These are phyloP conservation scores for Drosophila orena DNA, from an alignment of 1,140 invertebrate genomes.

Conservation along the genomic window DNA sequence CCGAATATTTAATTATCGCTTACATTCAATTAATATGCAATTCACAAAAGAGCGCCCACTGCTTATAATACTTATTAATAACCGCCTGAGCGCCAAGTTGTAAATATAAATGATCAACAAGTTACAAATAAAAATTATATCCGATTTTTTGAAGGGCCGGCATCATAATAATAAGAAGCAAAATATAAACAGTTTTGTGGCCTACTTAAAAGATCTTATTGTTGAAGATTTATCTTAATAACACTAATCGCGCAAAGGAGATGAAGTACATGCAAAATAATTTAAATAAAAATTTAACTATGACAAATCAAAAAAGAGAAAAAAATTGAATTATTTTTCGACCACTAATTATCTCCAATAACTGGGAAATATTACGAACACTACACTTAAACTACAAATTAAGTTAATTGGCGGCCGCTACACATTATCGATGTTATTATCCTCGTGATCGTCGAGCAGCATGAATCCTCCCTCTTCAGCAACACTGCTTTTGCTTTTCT, in stretches of 20 bases:
- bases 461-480: constrained; percentile 57
- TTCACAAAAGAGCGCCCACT: constrained; percentile 62
- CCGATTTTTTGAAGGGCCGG: constrained; percentile 63
- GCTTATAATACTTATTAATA: constrained; percentile 39
- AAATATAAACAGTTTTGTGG: constrained; percentile 50
- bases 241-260: constrained; percentile 73
- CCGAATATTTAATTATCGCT: constrained; percentile 70
- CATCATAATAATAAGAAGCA: constrained; percentile 44
- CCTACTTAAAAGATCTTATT: constrained; percentile 76
- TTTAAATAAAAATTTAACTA: constrained; percentile 79
- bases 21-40: constrained; percentile 78
- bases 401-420: constrained; percentile 12
- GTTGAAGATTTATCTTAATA: constrained; percentile 80
- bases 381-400: constrained; percentile 23
- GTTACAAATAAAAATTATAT: constrained; percentile 59
- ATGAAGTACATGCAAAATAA: constrained; percentile 73
- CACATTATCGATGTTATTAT: constrained; percentile 23
- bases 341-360: background rate
- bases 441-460: constrained; percentile 51
- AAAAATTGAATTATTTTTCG: constrained; percentile 12
- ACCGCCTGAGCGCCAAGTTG: constrained; percentile 48
- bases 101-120: constrained; percentile 72
- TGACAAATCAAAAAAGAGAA: constrained; percentile 54
- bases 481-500: background rate
- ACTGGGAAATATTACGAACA: constrained; percentile 41